A percentile compares a stretch with the other conserved stretches of the same genome.
Evolutionary conservation across 2,888 invertebrate genomes (phyloP).

Genomic region (Odiellus spinosus): DNA sequence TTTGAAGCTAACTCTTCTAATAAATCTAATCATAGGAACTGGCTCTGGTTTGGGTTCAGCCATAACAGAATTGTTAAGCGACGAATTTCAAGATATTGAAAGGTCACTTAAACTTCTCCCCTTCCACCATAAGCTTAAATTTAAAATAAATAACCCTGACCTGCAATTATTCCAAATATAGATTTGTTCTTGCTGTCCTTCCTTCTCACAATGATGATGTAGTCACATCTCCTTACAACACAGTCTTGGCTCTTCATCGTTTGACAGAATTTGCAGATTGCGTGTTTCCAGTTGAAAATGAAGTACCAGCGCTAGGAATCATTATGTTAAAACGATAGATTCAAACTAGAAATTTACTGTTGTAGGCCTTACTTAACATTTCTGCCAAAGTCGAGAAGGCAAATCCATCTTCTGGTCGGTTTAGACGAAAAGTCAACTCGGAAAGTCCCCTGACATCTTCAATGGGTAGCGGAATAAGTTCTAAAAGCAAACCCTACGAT

Average conservation of each 20-base stretch:
- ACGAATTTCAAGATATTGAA: conserved; percentile 33
- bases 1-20: neutral
- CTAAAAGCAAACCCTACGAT: conserved; percentile 29
- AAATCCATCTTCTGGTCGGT: neutral
- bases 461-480: neutral
- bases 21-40: conserved; percentile 25
- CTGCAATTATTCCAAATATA: conserved; percentile 9
- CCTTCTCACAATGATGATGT: conserved; percentile 35
- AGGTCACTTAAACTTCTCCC: conserved; percentile 23
- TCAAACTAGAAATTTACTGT: neutral
- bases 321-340: neutral
- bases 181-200: conserved; percentile 34
- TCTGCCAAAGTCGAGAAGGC: conserved; percentile 10
- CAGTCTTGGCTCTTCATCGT: conserved; percentile 31
- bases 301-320: conserved; percentile 19
- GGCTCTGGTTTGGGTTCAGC: conserved; percentile 34
- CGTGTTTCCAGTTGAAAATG: conserved; percentile 34
- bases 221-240: conserved; percentile 34
- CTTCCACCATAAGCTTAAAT: no score
- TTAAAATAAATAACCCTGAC: no score
- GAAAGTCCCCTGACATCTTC: conserved; percentile 4
- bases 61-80: conserved; percentile 28
- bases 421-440: neutral
- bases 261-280: conserved; percentile 33
- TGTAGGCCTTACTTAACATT: conserved; percentile 12